Conservation (phyloP, 2,113 vertebrate species). For the Caranx ignobilis region DNA sequence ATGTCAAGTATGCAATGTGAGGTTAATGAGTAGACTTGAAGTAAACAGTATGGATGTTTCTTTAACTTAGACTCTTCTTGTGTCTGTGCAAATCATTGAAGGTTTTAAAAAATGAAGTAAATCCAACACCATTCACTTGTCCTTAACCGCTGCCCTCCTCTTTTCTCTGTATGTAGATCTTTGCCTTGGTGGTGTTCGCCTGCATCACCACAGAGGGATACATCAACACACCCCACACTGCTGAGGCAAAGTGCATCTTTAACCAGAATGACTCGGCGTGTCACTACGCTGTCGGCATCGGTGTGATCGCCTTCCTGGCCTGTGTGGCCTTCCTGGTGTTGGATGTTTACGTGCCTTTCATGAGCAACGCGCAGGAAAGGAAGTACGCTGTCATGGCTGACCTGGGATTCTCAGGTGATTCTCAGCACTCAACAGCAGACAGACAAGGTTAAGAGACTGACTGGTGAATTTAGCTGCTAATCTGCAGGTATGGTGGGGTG, state of each 20-base stretch:
- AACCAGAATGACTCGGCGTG: constrained; percentile 88
- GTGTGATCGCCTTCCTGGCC: constrained; percentile 90
- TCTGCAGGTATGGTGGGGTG: not conserved
- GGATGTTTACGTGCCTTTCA: constrained; percentile 88
- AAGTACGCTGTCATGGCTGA: constrained; percentile 89
- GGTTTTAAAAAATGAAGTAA: not conserved
- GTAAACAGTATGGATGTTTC: not conserved
- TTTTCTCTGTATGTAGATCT: constrained; percentile 76
- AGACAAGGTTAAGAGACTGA: not conserved
- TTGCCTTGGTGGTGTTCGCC: constrained; percentile 90
- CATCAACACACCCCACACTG: accelerated
- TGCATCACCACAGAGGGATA: constrained; percentile 91
- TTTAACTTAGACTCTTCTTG: not conserved
- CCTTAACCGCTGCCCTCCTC: not conserved
- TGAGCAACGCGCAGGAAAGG: constrained; percentile 89
- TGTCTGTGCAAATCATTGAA: constrained; percentile 8
- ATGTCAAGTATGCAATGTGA: not conserved
- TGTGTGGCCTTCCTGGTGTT: constrained; percentile 87
- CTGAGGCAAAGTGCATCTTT: constrained; percentile 82
- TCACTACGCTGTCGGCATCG: constrained; percentile 87
- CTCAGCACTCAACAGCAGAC: not conserved
- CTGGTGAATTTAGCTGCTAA: not conserved
- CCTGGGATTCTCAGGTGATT: constrained; percentile 89
- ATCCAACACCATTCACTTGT: not conserved
- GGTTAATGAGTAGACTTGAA: constrained; percentile 19